A percentile compares a stretch with the other conserved stretches of the same genome.
Conservation (phyloP, 2,113 vertebrate genomes). For the Apodemus sylvaticus region DNA sequence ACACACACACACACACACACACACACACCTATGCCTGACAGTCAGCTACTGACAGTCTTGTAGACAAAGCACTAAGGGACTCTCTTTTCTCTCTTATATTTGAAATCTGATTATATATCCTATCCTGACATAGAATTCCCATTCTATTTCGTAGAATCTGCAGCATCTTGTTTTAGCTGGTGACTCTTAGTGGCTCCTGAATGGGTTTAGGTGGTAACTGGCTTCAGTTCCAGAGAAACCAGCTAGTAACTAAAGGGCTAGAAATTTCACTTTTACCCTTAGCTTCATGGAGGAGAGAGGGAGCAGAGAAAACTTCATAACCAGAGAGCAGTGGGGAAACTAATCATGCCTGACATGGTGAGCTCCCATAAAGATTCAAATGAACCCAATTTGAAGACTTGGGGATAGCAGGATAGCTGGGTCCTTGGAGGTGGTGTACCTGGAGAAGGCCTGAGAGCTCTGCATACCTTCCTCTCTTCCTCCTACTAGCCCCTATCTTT, state of each 20-base stretch:
- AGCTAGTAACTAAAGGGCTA: background rate
- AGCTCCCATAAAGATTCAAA: background rate
- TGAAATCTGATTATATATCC: background rate
- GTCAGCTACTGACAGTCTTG: background rate
- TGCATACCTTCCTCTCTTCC: background rate
- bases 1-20: background rate
- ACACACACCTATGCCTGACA: no score
- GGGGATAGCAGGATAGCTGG: no score
- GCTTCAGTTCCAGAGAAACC: background rate
- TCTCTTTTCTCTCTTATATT: background rate
- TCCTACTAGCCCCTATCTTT: no score
- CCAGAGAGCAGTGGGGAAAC: background rate
- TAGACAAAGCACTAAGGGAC: background rate
- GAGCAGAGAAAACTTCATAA: background rate
- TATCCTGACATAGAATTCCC: background rate
- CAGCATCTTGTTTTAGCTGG: background rate
- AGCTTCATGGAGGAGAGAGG: background rate
- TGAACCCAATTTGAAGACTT: background rate
- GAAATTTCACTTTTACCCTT: background rate
- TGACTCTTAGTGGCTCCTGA: background rate
- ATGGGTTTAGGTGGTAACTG: background rate
- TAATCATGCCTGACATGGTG: no score
- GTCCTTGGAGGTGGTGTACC: background rate
- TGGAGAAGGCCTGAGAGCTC: background rate
- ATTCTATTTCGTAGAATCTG: background rate